phyloP scores from a whole-genome alignment of 2,113 vertebrate species.

The Bubo bubo region DNA sequence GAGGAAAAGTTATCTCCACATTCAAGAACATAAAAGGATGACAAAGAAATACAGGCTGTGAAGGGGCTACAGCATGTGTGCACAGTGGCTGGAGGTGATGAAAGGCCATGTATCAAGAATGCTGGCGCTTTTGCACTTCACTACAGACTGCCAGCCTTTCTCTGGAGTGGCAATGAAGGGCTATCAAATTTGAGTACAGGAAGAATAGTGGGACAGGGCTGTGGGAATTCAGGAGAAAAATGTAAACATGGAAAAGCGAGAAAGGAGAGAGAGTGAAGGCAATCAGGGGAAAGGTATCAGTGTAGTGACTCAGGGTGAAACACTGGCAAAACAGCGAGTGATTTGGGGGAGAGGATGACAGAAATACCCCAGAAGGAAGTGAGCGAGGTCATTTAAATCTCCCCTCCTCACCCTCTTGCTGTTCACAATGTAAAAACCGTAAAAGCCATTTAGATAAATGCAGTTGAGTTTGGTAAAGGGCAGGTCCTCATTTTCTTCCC shows the following conservation, averaged over 20 bases:
- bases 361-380: background rate
- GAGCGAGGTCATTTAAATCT: background rate
- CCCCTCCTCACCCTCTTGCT: background rate
- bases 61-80: background rate
- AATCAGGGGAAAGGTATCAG: background rate
- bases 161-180: background rate
- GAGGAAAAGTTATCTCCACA: background rate
- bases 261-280: background rate
- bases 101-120: background rate
- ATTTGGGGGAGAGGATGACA: background rate
- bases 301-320: background rate
- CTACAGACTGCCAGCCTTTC: background rate
- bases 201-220: background rate
- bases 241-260: background rate
- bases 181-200: background rate
- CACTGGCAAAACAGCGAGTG: background rate
- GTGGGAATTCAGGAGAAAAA: background rate
- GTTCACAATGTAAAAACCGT: background rate
- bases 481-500: background rate
- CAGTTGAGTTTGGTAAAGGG: background rate
- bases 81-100: background rate
- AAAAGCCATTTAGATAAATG: background rate
- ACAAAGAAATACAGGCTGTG: background rate
- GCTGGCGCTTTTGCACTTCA: background rate
- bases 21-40: background rate